Conservation (phyloP, 2,888 invertebrate genomes). For the Epirrita christyi region DNA sequence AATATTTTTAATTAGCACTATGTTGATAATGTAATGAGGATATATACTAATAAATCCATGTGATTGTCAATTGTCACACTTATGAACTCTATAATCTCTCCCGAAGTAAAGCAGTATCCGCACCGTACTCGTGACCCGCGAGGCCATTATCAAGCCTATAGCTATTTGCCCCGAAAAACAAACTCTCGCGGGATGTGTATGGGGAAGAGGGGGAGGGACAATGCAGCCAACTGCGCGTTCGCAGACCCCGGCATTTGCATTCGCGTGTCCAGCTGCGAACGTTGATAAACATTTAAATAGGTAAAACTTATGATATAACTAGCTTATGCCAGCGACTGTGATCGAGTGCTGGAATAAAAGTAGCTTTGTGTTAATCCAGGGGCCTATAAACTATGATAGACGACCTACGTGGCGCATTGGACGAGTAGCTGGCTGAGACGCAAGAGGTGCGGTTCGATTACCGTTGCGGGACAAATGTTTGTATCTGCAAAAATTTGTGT, state of each 20-base stretch:
- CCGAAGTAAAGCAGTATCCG: constrained; percentile 57
- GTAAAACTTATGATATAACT: constrained; percentile 39
- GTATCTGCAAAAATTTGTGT: too few relatives aligned
- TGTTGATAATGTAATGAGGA: too few relatives aligned
- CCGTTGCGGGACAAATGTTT: too few relatives aligned
- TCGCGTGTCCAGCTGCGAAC: constrained; percentile 65
- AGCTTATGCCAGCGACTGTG: not conserved
- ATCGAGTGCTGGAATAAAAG: too few relatives aligned
- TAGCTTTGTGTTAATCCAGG: too few relatives aligned
- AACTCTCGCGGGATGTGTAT: constrained; percentile 80
- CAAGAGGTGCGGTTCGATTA: too few relatives aligned
- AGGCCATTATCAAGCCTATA: constrained; percentile 85
- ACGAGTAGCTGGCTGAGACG: too few relatives aligned
- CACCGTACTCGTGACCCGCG: constrained; percentile 60
- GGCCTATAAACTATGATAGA: too few relatives aligned
- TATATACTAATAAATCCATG: too few relatives aligned
- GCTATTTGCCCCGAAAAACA: constrained; percentile 85
- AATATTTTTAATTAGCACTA: not conserved
- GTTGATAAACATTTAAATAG: constrained; percentile 60
- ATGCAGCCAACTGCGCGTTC: constrained; percentile 83
- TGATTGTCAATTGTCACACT: too few relatives aligned
- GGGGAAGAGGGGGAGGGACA: constrained; percentile 57
- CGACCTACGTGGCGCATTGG: too few relatives aligned
- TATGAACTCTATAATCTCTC: not conserved
- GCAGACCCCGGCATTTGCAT: constrained; percentile 76